phyloP scores from a whole-genome alignment of 2,113 vertebrate species.

The Paramormyrops kingsleyae region DNA sequence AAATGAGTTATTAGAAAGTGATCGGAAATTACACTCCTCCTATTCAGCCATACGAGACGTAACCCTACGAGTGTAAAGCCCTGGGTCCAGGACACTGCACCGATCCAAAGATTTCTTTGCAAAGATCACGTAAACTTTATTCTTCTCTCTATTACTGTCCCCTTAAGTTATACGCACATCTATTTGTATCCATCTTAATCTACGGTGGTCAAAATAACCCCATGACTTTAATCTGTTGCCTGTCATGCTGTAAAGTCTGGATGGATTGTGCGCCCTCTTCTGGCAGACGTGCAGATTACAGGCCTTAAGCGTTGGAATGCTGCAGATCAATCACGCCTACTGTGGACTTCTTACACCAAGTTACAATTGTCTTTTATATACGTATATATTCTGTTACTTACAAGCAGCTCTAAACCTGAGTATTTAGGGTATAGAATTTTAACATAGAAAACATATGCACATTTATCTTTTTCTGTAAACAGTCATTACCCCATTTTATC shows the following conservation, averaged over 20 bases:
- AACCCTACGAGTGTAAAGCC: constrained; percentile 63
- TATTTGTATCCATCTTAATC: constrained; percentile 66
- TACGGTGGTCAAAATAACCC: constrained; percentile 45
- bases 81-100: constrained; percentile 74
- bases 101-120: constrained; percentile 83
- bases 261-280: constrained; percentile 10
- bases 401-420: constrained; percentile 91
- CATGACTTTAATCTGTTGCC: too few species aligned
- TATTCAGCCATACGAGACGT: constrained; percentile 22
- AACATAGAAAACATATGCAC: constrained; percentile 86
- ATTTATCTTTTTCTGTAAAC: constrained; percentile 88
- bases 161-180: constrained; percentile 63
- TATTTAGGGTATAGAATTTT: constrained; percentile 81
- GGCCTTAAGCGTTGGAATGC: constrained; percentile 17
- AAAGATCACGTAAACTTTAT: constrained; percentile 80
- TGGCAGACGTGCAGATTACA: constrained; percentile 19
- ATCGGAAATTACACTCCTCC: not conserved
- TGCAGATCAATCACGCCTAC: constrained; percentile 47
- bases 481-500: constrained; percentile 76
- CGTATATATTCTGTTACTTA: constrained; percentile 57
- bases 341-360: constrained; percentile 63
- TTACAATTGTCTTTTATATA: constrained; percentile 66
- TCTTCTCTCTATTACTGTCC: constrained; percentile 48
- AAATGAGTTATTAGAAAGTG: constrained; percentile 13
- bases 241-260: too few species aligned